Percentiles rank a stretch among this genome's conserved stretches.
Conservation (phyloP, 1,140 invertebrate species). For the Drosophila orosa region DNA sequence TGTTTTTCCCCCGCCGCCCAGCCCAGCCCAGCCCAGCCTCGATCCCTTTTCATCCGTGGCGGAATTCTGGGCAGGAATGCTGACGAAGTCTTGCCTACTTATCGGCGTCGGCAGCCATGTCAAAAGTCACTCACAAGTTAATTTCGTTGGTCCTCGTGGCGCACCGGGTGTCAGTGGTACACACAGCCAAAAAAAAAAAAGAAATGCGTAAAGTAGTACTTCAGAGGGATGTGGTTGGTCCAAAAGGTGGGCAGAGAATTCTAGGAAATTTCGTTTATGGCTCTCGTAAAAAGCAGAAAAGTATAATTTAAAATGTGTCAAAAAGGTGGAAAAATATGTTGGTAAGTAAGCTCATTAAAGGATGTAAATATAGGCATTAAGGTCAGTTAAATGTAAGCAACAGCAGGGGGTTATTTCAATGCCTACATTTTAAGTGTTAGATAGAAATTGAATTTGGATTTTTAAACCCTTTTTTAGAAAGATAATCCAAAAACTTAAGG, state of each 20-base stretch:
- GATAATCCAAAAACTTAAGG: not conserved
- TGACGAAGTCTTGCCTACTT: conserved; percentile 65
- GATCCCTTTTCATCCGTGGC: not conserved
- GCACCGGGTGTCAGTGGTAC: conserved; percentile 28
- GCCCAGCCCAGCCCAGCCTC: not conserved
- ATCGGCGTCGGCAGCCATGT: conserved; percentile 51
- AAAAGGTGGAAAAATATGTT: conserved; percentile 14
- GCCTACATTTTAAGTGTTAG: too few relatives aligned
- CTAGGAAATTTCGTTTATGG: conserved; percentile 6
- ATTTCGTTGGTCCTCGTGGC: conserved; percentile 61
- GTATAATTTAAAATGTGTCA: conserved; percentile 18
- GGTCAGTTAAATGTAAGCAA: not conserved
- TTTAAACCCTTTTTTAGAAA: not conserved
- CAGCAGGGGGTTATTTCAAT: too few relatives aligned
- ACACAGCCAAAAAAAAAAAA: conserved; percentile 2
- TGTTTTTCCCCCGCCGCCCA: conserved; percentile 1
- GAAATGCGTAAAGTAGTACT: not conserved
- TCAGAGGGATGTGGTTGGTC: not conserved
- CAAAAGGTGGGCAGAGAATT: not conserved
- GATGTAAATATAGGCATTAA: not conserved
- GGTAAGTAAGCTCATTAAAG: not conserved
- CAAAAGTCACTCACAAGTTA: conserved; percentile 72
- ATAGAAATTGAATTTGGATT: not conserved
- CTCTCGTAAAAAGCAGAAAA: not conserved
- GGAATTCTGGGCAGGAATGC: conserved; percentile 39